phyloP scores from a whole-genome alignment of 92 coral and sea anemone genomes.

The Desmophyllum pertusum region DNA sequence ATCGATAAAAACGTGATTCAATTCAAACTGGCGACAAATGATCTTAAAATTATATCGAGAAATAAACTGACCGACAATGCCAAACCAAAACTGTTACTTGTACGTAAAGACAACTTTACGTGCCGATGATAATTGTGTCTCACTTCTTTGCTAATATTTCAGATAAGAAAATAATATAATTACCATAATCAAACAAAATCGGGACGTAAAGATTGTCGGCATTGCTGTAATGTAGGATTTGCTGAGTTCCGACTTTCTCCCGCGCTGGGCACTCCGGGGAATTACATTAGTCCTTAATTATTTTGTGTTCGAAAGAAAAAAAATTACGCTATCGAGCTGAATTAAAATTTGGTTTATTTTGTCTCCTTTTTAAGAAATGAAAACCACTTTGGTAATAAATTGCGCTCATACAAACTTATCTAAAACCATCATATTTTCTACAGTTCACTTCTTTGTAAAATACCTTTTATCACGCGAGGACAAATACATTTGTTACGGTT shows the following conservation, averaged over 20 bases:
- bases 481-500: not conserved
- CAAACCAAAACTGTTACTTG: not conserved
- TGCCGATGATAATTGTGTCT: not conserved
- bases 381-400: not conserved
- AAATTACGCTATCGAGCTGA: not conserved
- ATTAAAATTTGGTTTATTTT: not conserved
- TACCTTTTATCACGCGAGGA: not conserved
- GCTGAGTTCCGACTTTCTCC: not conserved
- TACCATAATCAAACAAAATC: slow-evolving; percentile 11
- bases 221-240: slow-evolving; percentile 6
- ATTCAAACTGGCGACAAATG: not conserved
- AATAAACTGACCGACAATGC: not conserved
- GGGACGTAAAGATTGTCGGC: not conserved
- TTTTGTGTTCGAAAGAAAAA: not conserved
- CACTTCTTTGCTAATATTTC: not conserved
- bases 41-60: not conserved
- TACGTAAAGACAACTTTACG: not conserved
- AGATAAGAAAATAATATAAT: not conserved
- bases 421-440: not conserved
- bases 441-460: not conserved
- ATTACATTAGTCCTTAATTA: slow-evolving; percentile 11
- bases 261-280: slow-evolving; percentile 14
- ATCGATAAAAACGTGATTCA: not conserved
- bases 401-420: not conserved
- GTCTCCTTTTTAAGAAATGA: not conserved